A percentile compares a stretch with the other conserved stretches of the same genome.
These are phyloP conservation scores for Tanaodytes sp. DNA, from an alignment of 2,888 invertebrate species.

Conservation along the genomic window DNA sequence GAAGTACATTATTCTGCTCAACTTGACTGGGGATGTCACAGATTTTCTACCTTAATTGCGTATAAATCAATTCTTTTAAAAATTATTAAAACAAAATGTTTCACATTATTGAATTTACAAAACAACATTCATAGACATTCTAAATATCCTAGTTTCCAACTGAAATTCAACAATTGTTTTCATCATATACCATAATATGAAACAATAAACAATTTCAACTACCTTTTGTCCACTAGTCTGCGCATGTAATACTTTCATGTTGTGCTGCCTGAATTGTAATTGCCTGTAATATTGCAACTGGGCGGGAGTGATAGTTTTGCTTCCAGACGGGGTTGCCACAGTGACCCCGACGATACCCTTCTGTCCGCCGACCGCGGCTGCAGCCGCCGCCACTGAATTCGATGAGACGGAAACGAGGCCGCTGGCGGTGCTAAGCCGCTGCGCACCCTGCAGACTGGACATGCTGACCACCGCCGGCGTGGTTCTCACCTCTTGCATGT, in stretches of 20 bases:
- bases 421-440: conserved; percentile 67
- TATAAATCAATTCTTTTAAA: too few species aligned
- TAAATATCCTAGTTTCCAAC: too few species aligned
- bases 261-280: conserved; percentile 70
- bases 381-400: conserved; percentile 58
- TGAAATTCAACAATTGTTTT: too few species aligned
- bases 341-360: conserved; percentile 74
- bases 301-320: conserved; percentile 75
- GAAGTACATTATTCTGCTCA: too few species aligned
- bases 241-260: conserved; percentile 66
- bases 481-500: conserved; percentile 66
- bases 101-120: too few species aligned
- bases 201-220: too few species aligned
- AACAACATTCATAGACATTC: too few species aligned
- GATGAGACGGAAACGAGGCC: conserved; percentile 64
- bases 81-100: too few species aligned
- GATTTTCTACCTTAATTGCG: too few species aligned
- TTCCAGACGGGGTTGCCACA: conserved; percentile 73
- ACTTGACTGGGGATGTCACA: too few species aligned
- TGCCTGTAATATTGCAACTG: conserved; percentile 79
- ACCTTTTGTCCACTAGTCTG: conserved; percentile 69
- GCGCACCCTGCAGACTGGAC: conserved; percentile 69
- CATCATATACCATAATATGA: too few species aligned
- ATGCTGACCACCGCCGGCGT: conserved; percentile 70
- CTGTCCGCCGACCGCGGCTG: conserved; percentile 59